Base-by-base conservation (phyloP, 2,113 vertebrate genomes). In the Chelonoidis abingdonii region DNA sequence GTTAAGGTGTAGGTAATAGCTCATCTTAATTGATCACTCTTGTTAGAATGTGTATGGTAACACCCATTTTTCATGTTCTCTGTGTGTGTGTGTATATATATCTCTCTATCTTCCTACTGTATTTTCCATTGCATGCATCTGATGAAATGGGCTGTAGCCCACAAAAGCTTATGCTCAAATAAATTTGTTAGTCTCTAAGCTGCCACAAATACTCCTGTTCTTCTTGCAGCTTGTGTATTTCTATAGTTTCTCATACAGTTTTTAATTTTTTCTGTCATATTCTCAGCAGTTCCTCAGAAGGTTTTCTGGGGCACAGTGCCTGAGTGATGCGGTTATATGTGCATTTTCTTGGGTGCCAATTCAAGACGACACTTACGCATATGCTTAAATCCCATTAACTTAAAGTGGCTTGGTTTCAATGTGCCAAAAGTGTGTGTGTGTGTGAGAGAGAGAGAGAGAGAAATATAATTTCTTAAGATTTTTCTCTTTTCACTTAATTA, bases 261-360 rank as follows among this genome's bases (percentile, higher is more conserved):
- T 65, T 69, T 69, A 38, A 5, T 38, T 72, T 72, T 65, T 72
- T n/a, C 17, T 72, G n/a, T 72, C 35, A 38, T 38, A 38, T 72
- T 72, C 19, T 22, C n/a, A 72, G 65, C 4, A 38, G 19, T 69
- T 69, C 17, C 65, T 69, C 16, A 19, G 57, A 24, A 44, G 38
- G 13, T 2, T 62, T 44, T 76, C 38, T 83, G 24, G 2, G 8
- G 4, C 10, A 59, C 2, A 24, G 2, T 2, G 4, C 80, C 17
- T 4, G 44, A 56, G 2, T 0, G 0, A 24, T 38, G 35, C 3
- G 38, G 19, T 21, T 79, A 62, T 0, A 76, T 38, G 56, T 84
- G 6, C 25, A 27, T 78, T 25, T 41, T 19, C 41, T 47, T 47
- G 24, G 12, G 25, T 78, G 41, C 41, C 12, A 13, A 12, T 56